Evolutionary conservation across 2,888 invertebrate species (phyloP), one percentile per base, ranked within the genome.

Genomic region (Diogma glabrata): DNA sequence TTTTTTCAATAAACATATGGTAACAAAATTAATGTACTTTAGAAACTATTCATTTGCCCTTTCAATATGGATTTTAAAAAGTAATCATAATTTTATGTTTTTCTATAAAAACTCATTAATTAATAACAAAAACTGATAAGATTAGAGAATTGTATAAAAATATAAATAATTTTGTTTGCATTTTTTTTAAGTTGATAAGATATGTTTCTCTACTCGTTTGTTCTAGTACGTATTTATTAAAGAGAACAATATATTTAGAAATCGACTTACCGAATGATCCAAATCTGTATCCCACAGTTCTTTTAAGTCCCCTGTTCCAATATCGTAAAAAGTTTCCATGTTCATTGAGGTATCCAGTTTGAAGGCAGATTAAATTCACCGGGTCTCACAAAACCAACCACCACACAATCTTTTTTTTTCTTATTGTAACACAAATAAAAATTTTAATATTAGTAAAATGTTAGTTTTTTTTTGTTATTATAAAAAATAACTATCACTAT

Each of bases 201-300:
- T 52, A 54, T 54, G 23, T 43, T 43, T 22, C 23, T 22, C 22
- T 22, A 12, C n/a, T 20, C 43, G 23, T 43, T 22, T 14, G 23
- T 43, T 43, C 23, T 43, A 43, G 55, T 53, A 53, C 54, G 51
- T 54, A 52, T 49, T 54, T 51, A 52, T 48, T 45, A 51, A 23
- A 52, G 52, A 54, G 8, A 22, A 22, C 23, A 22, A 12, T 43
- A 20, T 43, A 12, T 28, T 28, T 40, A n/a, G 49, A 53, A 16
- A n/a, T n/a, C n/a, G n/a, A 77, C 84, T 84, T 70, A 86, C 86
- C 82, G 86, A 22, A 22, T 43, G 82, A 74, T 86, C 86, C 66
- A 87, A 76, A 73, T 85, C 86, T 61, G 84, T 79, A 68, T 85
- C 85, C 85, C 86, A 87, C 64, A 87, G 76, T 71, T 86, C 86